Evolutionary conservation across 2,113 vertebrate species (phyloP), one percentile per base, ranked within the genome.

Genomic region (Acrocephalus arundinaceus): DNA sequence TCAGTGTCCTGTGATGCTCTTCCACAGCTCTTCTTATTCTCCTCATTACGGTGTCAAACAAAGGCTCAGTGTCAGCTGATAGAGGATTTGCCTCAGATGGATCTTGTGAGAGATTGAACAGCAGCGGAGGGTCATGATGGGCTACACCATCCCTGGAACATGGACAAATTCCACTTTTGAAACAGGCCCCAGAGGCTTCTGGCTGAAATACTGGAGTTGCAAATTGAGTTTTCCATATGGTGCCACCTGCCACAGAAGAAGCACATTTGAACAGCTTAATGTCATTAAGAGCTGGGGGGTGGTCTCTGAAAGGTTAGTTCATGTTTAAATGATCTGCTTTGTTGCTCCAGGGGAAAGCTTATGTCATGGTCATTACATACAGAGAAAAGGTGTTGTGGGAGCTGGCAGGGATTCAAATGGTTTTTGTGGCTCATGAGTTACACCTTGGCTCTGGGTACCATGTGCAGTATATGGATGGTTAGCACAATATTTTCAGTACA

Each of bases 201-300:
- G 98, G 98, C 6, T 85, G 97, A 71, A 99, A 99, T 52, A 98
- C 98, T 24, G 98, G 98, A n/a, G 98, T 98, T 90, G 98, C 96
- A 83, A 98, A 98, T 92, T 99, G 98, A 48, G 98, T 98, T 95
- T 99, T 99, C 96, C 98, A 99, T 49, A 98, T 1, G 0, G 98
- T 97, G 67, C 98, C 97, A 91, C 98, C 99, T 99, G 95, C 59
- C 63, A 33, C 73, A 52, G 96, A 81, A 82, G 51, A 65, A 94
- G 35, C 30, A 49, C 21, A 57, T 74, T 81, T 55, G 39, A 77
- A 41, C 48, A 86, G 18, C 25, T 62, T 73, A 49, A 24, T 55
- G 61, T 27, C 45, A 31, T 39, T 41, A 65, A 35, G 77, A 81
- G 13, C 25, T 35, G 52, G 59, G 9, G 28, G 10, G 7, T 28